Conservation (phyloP, 1,140 invertebrate species). For the Goniozus legneri region DNA sequence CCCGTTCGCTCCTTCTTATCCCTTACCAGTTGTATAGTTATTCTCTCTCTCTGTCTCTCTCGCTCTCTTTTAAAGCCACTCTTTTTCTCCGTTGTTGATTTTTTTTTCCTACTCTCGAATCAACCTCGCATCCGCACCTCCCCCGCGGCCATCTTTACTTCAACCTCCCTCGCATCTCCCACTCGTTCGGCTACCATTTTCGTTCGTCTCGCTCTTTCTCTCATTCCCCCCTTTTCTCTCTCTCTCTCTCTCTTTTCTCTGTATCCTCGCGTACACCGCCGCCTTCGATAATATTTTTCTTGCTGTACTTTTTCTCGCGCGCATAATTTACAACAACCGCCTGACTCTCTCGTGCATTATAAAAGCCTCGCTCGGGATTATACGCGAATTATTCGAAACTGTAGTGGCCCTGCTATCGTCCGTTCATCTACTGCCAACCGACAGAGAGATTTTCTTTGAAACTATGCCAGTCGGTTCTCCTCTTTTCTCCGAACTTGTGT, state of each 20-base stretch:
- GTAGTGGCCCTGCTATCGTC: no score
- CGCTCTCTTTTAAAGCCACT: background rate
- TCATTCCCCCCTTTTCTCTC: background rate
- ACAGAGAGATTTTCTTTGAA: no score
- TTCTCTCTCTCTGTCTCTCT: constrained; percentile 1
- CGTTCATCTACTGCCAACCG: no score
- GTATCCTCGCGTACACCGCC: background rate
- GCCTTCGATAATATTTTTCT: no score
- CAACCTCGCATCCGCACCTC: background rate
- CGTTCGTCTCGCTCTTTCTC: constrained; percentile 11
- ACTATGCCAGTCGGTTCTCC: no score
- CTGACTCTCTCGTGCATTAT: no score
- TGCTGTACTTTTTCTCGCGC: no score
- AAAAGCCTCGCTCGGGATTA: no score
- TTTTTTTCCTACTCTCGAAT: constrained; percentile 6
- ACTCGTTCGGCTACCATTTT: constrained; percentile 1
- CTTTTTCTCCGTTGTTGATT: constrained; percentile 7
- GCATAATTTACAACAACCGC: no score
- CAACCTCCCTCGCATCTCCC: background rate
- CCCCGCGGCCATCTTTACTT: background rate
- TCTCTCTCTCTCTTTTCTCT: background rate
- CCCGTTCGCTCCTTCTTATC: constrained; percentile 19
- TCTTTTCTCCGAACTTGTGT: no score
- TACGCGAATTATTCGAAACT: no score
- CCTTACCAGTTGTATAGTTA: background rate